Conservation (phyloP, 2,113 vertebrate species). For the Phalacrocorax brasilianus region DNA sequence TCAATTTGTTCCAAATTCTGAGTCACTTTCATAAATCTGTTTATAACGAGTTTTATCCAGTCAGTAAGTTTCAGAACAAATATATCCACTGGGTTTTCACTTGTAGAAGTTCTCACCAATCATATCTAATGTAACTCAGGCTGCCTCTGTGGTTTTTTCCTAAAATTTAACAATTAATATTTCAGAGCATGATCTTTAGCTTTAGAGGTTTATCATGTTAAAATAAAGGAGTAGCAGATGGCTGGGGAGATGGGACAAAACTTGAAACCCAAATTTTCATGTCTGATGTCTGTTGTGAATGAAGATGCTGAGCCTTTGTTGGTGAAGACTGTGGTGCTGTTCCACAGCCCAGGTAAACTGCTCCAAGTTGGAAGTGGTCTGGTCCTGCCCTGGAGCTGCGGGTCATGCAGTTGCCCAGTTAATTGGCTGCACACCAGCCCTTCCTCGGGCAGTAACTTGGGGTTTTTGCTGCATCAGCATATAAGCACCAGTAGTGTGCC, state of each 20-base stretch:
- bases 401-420: background rate
- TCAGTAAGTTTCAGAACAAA: background rate
- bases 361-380: background rate
- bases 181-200: background rate
- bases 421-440: background rate
- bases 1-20: background rate
- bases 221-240: background rate
- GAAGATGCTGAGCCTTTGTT: background rate
- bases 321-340: background rate
- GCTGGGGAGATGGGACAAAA: background rate
- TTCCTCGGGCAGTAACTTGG: background rate
- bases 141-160: background rate
- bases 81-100: background rate
- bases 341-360: background rate
- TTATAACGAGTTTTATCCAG: background rate
- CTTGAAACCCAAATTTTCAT: background rate
- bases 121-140: accelerated
- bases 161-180: background rate
- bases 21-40: conserved; percentile 32
- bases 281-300: accelerated
- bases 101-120: background rate
- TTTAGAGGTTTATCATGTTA: background rate
- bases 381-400: background rate
- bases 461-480: background rate
- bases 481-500: background rate